Evolutionary conservation across 2,888 invertebrate genomes (phyloP), one percentile per base, ranked within the genome.

Genomic region (Tyria jacobaeae): DNA sequence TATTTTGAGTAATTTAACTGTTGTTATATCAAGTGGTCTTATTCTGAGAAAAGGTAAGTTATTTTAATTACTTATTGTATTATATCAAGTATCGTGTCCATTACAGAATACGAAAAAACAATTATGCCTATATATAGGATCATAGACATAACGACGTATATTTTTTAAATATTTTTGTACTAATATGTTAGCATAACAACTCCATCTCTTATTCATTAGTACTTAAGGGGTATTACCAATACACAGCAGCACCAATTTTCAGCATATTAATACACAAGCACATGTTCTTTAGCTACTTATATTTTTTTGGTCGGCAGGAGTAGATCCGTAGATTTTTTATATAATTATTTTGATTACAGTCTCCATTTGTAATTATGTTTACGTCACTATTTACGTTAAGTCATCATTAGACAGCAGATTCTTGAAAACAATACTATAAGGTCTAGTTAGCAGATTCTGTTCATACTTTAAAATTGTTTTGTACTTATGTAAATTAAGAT

Each of bases 21-120:
- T 96, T n/a, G 95, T 96, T 15, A 85, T 96, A 60, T 96, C 96
- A n/a, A 96, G 96, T 82, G 96, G 95, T 57, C 86, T 96, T 3
- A 95, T 96, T 73, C 86, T 96, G 31, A 95, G 90, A 81, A 95
- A 94, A 92, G 95, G 96, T 96, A 61, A 10, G 35, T 35, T 25
- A 10, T 1, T 25, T 49, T 4, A 49, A 25, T 10, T 53, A 25
- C 24, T 27, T 27, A 15, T 25, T 25, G 3, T 2, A 27, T 27
- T 44, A 21, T 21, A 4, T 10, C 1, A 3, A 17, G 3, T 44
- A 1, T 4, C 7, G 0, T 6, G 7, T 9, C 21, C 3, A 21
- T n/a, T n/a, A n/a, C n/a, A n/a, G n/a, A n/a, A n/a, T n/a, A n/a
- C n/a, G n/a, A n/a, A n/a, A n/a, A n/a, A n/a, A n/a, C n/a, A n/a